A percentile compares a stretch with the other conserved stretches of the same genome.
Evolutionary conservation across 2,797 vertebrate species (phyloP).

Genomic region (Karalla daura): DNA sequence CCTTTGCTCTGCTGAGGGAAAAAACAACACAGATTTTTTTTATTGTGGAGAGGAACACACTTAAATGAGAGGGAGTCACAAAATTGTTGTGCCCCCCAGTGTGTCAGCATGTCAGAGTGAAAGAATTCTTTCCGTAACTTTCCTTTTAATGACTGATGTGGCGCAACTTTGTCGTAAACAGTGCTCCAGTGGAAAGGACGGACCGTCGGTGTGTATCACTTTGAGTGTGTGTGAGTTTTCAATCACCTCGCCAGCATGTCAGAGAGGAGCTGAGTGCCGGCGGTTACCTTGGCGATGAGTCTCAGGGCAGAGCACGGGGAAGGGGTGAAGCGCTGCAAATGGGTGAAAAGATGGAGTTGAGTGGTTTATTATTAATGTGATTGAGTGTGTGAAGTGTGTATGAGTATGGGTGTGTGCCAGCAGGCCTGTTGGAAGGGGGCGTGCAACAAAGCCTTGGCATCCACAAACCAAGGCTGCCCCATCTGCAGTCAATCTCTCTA

Average conservation of each 20-base stretch:
- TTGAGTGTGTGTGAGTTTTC: slow-evolving; percentile 21
- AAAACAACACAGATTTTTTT: slow-evolving; percentile 53
- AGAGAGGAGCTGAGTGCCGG: slow-evolving; percentile 57
- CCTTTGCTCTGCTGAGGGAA: slow-evolving; percentile 39
- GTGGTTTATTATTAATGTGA: slow-evolving; percentile 67
- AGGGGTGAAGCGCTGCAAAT: slow-evolving; percentile 54
- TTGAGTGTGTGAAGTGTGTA: slow-evolving; percentile 53
- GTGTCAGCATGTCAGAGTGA: slow-evolving; percentile 31
- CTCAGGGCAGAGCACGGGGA: slow-evolving; percentile 58
- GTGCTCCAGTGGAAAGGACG: slow-evolving; percentile 28
- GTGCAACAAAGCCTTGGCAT: slow-evolving; percentile 45
- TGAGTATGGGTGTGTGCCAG: slow-evolving; percentile 5
- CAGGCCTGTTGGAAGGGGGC: slow-evolving; percentile 10
- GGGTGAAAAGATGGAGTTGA: slow-evolving; percentile 61
- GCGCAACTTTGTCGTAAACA: slow-evolving; percentile 30
- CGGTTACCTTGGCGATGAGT: slow-evolving; percentile 71
- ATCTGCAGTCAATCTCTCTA: slow-evolving; percentile 38
- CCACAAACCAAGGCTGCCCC: slow-evolving; percentile 23
- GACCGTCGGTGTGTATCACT: background rate
- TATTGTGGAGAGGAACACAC: slow-evolving; percentile 32
- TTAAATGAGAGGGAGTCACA: slow-evolving; percentile 51
- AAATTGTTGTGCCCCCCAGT: slow-evolving; percentile 16
- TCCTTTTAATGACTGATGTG: slow-evolving; percentile 22
- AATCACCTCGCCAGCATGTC: slow-evolving; percentile 72
- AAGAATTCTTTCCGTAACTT: slow-evolving; percentile 36